These are phyloP conservation scores for Thalassoma bifasciatum DNA, from an alignment of 2,113 vertebrate species.

Conservation along the genomic window DNA sequence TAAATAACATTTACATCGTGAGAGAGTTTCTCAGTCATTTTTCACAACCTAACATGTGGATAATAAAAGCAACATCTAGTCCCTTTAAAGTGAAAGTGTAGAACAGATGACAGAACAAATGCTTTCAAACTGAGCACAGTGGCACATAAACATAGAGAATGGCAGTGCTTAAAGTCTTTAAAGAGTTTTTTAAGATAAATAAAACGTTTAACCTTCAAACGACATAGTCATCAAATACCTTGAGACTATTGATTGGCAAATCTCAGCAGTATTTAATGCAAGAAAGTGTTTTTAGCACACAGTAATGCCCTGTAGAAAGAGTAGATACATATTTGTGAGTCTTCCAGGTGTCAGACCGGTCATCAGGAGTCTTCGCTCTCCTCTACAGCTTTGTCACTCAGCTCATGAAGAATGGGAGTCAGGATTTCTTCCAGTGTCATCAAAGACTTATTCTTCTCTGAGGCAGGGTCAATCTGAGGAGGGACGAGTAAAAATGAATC, in stretches of 20 bases:
- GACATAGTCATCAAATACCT: conserved; percentile 15
- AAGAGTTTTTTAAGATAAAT: conserved; percentile 42
- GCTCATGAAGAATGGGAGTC: conserved; percentile 85
- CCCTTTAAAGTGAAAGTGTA: conserved; percentile 32
- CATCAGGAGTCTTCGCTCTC: conserved; percentile 61
- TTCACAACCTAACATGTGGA: conserved; percentile 30
- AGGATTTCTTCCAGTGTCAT: conserved; percentile 88
- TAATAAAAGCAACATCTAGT: conserved; percentile 46
- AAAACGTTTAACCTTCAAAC: conserved; percentile 37
- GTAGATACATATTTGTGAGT: neutral
- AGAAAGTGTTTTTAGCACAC: conserved; percentile 29
- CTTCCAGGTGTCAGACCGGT: neutral
- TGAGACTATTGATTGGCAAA: conserved; percentile 36
- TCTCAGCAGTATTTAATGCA: conserved; percentile 20
- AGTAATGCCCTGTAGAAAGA: conserved; percentile 45
- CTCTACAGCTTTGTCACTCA: conserved; percentile 80
- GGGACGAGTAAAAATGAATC: conserved; percentile 6
- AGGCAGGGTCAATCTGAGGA: conserved; percentile 84
- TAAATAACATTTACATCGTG: conserved; percentile 43
- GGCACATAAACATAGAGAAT: conserved; percentile 72
- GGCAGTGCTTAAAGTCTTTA: conserved; percentile 72
- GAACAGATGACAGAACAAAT: conserved; percentile 33
- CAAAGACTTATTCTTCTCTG: conserved; percentile 83
- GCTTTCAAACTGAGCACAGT: conserved; percentile 54
- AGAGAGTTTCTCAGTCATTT: conserved; percentile 39